phyloP scores from a whole-genome alignment of 2,888 invertebrate species.

The Muscina levida region DNA sequence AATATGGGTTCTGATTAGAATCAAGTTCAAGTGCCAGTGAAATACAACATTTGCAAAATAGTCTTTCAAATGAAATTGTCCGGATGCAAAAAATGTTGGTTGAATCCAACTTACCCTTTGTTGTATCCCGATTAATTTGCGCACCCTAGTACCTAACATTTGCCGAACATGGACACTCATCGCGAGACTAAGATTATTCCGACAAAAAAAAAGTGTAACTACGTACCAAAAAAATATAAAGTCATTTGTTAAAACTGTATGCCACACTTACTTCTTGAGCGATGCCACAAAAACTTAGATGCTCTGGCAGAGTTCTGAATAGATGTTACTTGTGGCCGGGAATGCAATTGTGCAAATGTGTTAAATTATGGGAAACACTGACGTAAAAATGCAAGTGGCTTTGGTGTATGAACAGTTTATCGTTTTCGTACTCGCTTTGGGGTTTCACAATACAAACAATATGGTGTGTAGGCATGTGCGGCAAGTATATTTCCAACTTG shows the following conservation, averaged over 20 bases:
- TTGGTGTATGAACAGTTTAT: constrained; percentile 17
- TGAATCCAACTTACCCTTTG: too few relatives aligned
- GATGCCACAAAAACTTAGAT: constrained; percentile 10
- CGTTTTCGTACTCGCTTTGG: background rate
- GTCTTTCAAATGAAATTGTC: too few relatives aligned
- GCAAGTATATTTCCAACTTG: constrained; percentile 65
- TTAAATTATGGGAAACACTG: constrained; percentile 59
- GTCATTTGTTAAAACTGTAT: constrained; percentile 57
- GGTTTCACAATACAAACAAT: constrained; percentile 43
- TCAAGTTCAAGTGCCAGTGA: too few relatives aligned
- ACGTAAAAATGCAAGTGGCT: background rate
- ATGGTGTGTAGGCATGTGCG: constrained; percentile 45
- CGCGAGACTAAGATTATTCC: too few relatives aligned
- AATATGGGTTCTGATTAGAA: too few relatives aligned
- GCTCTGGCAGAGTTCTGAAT: constrained; percentile 2
- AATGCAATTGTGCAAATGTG: constrained; percentile 62
- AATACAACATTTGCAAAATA: too few relatives aligned
- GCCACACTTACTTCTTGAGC: constrained; percentile 46
- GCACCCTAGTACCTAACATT: too few relatives aligned
- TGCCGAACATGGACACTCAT: too few relatives aligned
- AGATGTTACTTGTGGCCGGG: constrained; percentile 47
- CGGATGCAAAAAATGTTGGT: too few relatives aligned
- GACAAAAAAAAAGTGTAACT: too few relatives aligned
- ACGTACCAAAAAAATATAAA: constrained; percentile 10
- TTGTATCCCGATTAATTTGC: too few relatives aligned